Evolutionary conservation across 1,140 invertebrate species (phyloP).

Genomic region (Yoshiicerus persimilis): DNA sequence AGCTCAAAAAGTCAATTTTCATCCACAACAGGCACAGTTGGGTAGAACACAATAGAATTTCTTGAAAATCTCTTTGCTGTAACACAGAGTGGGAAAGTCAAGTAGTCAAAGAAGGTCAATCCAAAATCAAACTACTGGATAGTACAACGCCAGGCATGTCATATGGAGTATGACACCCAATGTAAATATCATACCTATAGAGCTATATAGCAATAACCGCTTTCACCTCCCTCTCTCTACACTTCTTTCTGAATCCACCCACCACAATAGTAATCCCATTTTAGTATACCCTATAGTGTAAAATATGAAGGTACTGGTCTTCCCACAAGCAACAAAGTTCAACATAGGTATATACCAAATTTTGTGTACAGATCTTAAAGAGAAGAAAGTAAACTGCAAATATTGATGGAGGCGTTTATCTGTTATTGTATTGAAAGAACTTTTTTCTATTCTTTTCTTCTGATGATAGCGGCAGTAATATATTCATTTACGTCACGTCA

Average conservation of each 20-base stretch:
- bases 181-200: not conserved
- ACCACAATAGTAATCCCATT: too few species aligned
- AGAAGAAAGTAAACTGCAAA: too few species aligned
- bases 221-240: too few species aligned
- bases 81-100: not conserved
- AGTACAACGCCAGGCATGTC: not conserved
- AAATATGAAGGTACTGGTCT: too few species aligned
- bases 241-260: too few species aligned
- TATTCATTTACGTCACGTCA: not conserved
- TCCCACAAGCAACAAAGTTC: too few species aligned
- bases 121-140: not conserved
- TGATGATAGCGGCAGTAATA: not conserved
- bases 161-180: not conserved
- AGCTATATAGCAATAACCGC: not conserved
- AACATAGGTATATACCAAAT: too few species aligned
- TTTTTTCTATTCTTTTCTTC: not conserved
- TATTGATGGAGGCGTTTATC: not conserved
- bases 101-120: not conserved
- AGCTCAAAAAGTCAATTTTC: not conserved
- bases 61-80: not conserved
- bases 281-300: too few species aligned
- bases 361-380: too few species aligned
- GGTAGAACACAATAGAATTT: not conserved
- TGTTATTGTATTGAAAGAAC: not conserved
- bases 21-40: not conserved